phyloP scores from a whole-genome alignment of 2,113 vertebrate species.

The Entomyzon cyanotis region DNA sequence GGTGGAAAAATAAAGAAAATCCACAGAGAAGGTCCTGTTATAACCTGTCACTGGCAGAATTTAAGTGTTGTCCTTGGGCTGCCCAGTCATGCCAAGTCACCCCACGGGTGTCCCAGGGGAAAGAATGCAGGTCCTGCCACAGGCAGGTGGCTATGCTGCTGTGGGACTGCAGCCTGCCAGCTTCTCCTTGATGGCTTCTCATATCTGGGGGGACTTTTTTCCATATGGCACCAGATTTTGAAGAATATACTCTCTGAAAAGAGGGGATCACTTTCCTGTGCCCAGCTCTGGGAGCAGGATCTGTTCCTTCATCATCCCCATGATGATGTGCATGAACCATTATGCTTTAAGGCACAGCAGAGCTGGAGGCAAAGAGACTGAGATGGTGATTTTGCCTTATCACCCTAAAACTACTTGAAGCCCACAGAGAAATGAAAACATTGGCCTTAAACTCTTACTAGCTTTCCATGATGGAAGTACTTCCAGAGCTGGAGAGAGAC shows the following conservation, averaged over 20 bases:
- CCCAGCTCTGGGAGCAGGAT: background rate
- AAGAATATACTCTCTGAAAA: background rate
- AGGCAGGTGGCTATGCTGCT: background rate
- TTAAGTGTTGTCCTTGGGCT: background rate
- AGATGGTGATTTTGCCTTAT: background rate
- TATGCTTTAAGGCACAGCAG: background rate
- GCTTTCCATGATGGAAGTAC: background rate
- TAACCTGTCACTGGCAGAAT: background rate
- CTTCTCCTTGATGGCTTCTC: background rate
- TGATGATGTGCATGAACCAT: background rate
- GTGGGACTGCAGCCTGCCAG: background rate
- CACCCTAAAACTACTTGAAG: background rate
- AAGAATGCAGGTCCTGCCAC: background rate
- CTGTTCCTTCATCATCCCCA: background rate
- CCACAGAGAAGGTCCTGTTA: background rate
- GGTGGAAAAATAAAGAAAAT: background rate
- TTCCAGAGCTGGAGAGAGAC: background rate
- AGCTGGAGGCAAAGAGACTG: background rate
- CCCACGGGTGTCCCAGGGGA: fast-evolving
- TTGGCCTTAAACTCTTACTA: background rate
- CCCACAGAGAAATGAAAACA: background rate
- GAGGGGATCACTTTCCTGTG: background rate
- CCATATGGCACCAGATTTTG: background rate
- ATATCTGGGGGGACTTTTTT: background rate
- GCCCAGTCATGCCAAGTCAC: background rate